Percentiles rank a stretch among this genome's conserved stretches.
Evolutionary conservation across 1,140 invertebrate species (phyloP).

Genomic region (Gerris buenoi): DNA sequence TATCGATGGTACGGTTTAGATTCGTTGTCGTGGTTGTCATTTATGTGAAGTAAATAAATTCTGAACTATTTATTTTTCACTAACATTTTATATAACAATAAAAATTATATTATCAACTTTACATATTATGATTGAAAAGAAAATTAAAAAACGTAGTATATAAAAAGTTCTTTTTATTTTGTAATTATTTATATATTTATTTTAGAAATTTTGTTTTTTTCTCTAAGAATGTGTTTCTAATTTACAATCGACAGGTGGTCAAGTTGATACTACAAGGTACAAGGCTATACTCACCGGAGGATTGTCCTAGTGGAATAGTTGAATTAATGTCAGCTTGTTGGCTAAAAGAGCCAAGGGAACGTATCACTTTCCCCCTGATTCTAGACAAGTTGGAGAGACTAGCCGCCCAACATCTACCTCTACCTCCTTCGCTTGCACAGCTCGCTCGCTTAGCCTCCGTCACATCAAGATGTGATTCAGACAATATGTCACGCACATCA

Average conservation of each 20-base stretch:
- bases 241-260: constrained; percentile 48
- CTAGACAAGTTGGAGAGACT: constrained; percentile 44
- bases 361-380: constrained; percentile 57
- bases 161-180: too few relatives aligned
- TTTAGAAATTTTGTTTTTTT: constrained; percentile 2
- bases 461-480: constrained; percentile 35
- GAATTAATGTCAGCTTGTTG: constrained; percentile 74
- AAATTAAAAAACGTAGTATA: too few relatives aligned
- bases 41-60: too few relatives aligned
- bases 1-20: too few relatives aligned
- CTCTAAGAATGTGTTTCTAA: too few relatives aligned
- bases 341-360: constrained; percentile 64
- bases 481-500: too few relatives aligned
- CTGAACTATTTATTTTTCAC: too few relatives aligned
- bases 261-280: constrained; percentile 70
- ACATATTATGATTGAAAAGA: background rate
- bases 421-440: constrained; percentile 10
- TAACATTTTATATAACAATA: too few relatives aligned
- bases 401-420: constrained; percentile 25
- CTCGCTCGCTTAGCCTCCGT: constrained; percentile 22
- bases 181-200: background rate
- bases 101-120: background rate
- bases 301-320: constrained; percentile 59
- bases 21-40: too few relatives aligned
- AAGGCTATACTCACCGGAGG: constrained; percentile 61